phyloP scores from a whole-genome alignment of 2,888 invertebrate genomes.

The Sesia apiformis region DNA sequence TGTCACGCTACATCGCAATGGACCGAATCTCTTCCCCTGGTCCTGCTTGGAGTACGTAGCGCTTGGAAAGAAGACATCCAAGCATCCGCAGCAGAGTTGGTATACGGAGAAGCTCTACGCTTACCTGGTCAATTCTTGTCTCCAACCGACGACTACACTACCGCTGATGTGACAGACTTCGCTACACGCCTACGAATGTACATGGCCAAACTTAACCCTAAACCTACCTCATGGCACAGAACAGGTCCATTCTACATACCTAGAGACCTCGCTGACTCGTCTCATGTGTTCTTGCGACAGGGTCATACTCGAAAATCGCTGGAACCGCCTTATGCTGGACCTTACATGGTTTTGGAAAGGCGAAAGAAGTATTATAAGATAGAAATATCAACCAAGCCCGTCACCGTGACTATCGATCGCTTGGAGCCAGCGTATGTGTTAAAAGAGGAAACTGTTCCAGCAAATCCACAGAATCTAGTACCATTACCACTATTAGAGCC shows the following conservation, averaged over 20 bases:
- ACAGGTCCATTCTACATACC: background rate
- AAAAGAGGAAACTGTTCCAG: no score
- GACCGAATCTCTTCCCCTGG: background rate
- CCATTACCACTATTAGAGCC: no score
- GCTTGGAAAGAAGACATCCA: background rate
- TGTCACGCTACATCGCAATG: background rate
- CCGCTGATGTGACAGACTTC: background rate
- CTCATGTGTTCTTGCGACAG: no score
- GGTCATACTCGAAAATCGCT: no score
- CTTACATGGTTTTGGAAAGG: no score
- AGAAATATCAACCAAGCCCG: no score
- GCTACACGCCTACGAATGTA: background rate
- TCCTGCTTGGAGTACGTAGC: background rate
- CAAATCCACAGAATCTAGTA: no score
- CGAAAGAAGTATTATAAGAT: no score
- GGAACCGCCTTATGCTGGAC: no score
- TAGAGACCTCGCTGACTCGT: background rate
- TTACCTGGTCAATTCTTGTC: background rate
- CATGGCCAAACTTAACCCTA: background rate
- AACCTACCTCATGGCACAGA: background rate
- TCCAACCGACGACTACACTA: background rate
- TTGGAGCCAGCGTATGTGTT: no score
- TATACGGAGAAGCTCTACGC: background rate
- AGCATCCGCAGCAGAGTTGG: background rate
- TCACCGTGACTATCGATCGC: no score